These are phyloP conservation scores for Furnarius figulus DNA, from an alignment of 2,113 vertebrate species.

Conservation along the genomic window DNA sequence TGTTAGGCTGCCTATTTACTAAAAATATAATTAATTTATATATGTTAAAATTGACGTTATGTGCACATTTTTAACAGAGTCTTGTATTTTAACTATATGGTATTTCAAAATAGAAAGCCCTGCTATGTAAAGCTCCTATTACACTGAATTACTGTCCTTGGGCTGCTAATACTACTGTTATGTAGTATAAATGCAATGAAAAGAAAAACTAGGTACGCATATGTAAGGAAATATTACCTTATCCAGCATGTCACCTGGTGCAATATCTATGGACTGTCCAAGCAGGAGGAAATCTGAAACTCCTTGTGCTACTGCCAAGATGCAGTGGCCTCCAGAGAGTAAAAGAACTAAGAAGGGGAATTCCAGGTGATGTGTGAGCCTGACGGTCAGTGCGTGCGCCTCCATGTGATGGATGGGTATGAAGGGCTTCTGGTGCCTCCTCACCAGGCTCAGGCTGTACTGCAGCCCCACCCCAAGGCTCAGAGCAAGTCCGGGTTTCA, in stretches of 20 bases:
- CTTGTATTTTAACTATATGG: background rate
- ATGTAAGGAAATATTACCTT: slow-evolving; percentile 77
- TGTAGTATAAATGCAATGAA: background rate
- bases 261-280: slow-evolving; percentile 86
- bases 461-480: slow-evolving; percentile 86
- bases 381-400: slow-evolving; percentile 90
- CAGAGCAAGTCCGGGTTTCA: slow-evolving; percentile 88
- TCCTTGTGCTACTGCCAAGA: slow-evolving; percentile 85
- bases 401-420: slow-evolving; percentile 99
- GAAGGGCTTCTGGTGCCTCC: slow-evolving; percentile 81
- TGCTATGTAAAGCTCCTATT: background rate
- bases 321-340: slow-evolving; percentile 91
- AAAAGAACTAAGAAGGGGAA: slow-evolving; percentile 95
- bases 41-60: accelerated
- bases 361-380: slow-evolving; percentile 79
- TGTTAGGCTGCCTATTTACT: background rate
- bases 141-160: background rate
- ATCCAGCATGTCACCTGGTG: slow-evolving; percentile 90
- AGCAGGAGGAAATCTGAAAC: slow-evolving; percentile 92
- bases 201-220: background rate
- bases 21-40: background rate
- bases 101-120: background rate
- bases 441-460: slow-evolving; percentile 83
- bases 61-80: background rate
- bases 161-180: background rate